Conservation (phyloP, 2,797 vertebrate species). For the Chelidonichthys spinosus region DNA sequence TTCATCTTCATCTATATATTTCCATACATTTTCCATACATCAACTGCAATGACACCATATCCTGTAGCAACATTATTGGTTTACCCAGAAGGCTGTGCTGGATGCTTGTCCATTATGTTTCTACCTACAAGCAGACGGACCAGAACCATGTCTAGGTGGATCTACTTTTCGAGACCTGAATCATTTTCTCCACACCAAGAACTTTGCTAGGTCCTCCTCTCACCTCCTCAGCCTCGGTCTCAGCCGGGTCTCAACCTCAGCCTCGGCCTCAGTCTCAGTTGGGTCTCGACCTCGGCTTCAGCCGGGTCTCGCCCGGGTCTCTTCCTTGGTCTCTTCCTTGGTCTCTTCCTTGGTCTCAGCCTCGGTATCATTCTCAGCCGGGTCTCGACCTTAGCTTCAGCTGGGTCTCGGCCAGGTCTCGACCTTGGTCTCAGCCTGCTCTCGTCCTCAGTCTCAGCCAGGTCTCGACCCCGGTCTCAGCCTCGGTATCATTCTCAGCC, state of each 20-base stretch:
- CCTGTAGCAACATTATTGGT: neutral
- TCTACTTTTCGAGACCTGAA: slow-evolving; percentile 45
- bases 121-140: too few relatives aligned
- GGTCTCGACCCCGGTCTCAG: neutral
- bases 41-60: neutral
- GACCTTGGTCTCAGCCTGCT: neutral
- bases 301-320: neutral
- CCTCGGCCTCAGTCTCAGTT: slow-evolving; percentile 7
- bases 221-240: slow-evolving; percentile 30
- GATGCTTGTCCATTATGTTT: neutral
- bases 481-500: neutral
- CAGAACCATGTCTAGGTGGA: slow-evolving; percentile 32
- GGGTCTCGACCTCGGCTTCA: neutral
- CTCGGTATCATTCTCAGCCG: neutral
- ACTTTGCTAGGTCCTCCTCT: slow-evolving; percentile 43
- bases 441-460: neutral
- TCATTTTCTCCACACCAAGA: slow-evolving; percentile 35
- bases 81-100: neutral
- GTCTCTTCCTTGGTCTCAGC: neutral
- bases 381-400: neutral
- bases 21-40: neutral
- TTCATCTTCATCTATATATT: neutral
- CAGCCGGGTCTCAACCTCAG: neutral
- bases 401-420: neutral
- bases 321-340: neutral